Evolutionary conservation across 1,140 invertebrate species (phyloP).

Genomic region (Acromyrmex heyeri): DNA sequence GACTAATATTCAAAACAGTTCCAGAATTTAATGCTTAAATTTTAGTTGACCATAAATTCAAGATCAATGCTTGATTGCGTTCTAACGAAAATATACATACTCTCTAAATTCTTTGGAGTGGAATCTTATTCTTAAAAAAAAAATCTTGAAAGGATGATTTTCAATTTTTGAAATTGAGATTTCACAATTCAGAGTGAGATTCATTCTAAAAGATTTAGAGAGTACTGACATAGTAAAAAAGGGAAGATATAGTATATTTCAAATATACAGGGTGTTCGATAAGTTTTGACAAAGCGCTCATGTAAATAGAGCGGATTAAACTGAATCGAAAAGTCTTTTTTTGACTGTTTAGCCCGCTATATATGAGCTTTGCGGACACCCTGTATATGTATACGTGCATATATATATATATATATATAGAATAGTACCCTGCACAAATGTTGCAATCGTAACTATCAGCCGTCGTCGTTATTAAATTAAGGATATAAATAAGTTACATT

Average conservation of each 20-base stretch:
- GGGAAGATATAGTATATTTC: too few relatives aligned
- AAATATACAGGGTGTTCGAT: not conserved
- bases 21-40: not conserved
- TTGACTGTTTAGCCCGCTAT: too few relatives aligned
- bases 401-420: not conserved
- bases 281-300: not conserved
- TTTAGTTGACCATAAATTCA: slow-evolving; percentile 17
- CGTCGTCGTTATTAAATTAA: slow-evolving; percentile 50
- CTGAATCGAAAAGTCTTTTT: too few relatives aligned
- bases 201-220: too few relatives aligned
- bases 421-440: slow-evolving; percentile 75
- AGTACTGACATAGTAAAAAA: slow-evolving; percentile 31
- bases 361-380: too few relatives aligned
- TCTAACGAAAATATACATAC: slow-evolving; percentile 8
- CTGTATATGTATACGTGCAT: not conserved
- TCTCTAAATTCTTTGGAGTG: too few relatives aligned
- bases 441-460: slow-evolving; percentile 55
- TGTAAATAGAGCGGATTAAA: too few relatives aligned
- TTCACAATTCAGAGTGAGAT: too few relatives aligned
- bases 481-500: slow-evolving; percentile 74
- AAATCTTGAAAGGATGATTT: too few relatives aligned
- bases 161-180: too few relatives aligned
- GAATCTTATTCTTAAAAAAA: too few relatives aligned
- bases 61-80: slow-evolving; percentile 16
- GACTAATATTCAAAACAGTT: not conserved